Base-by-base conservation (phyloP, 2,797 vertebrate genomes). In the Denticeps clupeoides region DNA sequence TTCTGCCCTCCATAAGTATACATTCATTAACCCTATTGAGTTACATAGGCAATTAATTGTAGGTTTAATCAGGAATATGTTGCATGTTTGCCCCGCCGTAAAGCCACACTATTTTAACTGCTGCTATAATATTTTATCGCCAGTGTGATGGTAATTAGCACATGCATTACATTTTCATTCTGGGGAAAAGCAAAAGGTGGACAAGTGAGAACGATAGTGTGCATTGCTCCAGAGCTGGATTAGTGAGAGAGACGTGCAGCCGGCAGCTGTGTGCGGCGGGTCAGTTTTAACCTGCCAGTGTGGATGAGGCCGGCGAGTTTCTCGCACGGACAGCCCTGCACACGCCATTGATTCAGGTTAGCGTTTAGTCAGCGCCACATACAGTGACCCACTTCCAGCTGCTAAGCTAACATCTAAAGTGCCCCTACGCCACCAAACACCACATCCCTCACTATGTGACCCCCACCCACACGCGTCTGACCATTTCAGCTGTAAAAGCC, bases 221-320 rank as follows among this genome's bases (percentile, higher is more conserved):
- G 32, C 35, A 13, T 16, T 32, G 32, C 32, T 4, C 35, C 15
- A 16, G 32, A 35, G 32, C 23, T 27, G 41, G 43, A 45, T 35
- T 26, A 46, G 45, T n/a, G n/a, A 46, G 18, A 24, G 26, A n/a
- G 19, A 31, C 35, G 31, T 13, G 12, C 40, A 29, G 46, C 37
- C 21, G 32, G 43, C 22, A 25, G 19, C 38, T 50, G 35, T 31
- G 47, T 48, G 47, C 51, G 54, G n/a, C 48, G 32, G 50, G 53
- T 56, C 52, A 63, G 27, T 55, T 41, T 26, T 49, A 52, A 55
- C 52, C 47, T 32, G 48, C 45, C 28, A 48, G 38, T 44, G 46
- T 23, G n/a, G 44, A 41, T 57, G 53, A 43, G 42, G 43, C 11
- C n/a, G 37, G 32, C 21, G 7, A n/a, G 18, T 35, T 6, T 12